Evolutionary conservation across 1,140 invertebrate genomes (phyloP).

Genomic region (Brachionus koreanus): DNA sequence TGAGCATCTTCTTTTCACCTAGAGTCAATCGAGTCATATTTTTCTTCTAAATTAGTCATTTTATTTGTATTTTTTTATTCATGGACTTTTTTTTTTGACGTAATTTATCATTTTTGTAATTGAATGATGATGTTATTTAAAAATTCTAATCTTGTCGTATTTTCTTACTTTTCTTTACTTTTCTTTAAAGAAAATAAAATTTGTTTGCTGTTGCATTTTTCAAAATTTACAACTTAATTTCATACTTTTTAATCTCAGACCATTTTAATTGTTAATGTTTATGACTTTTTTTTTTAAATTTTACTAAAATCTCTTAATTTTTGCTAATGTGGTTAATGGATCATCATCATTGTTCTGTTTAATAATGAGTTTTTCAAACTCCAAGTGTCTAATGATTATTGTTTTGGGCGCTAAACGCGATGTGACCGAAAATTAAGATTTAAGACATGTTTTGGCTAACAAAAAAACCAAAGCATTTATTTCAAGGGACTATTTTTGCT

Average conservation of each 20-base stretch:
- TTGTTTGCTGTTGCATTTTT: constrained; percentile 39
- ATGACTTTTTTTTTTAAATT: neutral
- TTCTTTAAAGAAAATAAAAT: constrained; percentile 33
- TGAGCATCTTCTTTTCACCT: constrained; percentile 11
- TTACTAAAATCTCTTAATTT: neutral
- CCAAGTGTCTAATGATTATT: neutral
- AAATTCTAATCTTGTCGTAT: neutral
- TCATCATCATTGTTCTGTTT: constrained; percentile 20
- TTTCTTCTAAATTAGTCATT: constrained; percentile 26
- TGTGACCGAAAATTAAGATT: neutral
- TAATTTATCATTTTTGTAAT: constrained; percentile 23
- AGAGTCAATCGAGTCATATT: constrained; percentile 29
- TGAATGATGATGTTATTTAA: constrained; percentile 17
- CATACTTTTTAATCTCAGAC: constrained; percentile 19
- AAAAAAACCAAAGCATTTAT: neutral
- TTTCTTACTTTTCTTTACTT: neutral
- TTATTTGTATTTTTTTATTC: constrained; percentile 21
- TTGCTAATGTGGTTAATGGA: neutral
- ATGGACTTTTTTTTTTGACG: neutral
- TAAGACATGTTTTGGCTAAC: neutral
- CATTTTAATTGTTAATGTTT: constrained; percentile 35
- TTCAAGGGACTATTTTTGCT: neutral
- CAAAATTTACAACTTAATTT: neutral
- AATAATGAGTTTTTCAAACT: constrained; percentile 3
- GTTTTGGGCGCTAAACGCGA: constrained; percentile 17